These are phyloP conservation scores for Nettapus auritus DNA, from an alignment of 2,113 vertebrate genomes.

Conservation along the genomic window DNA sequence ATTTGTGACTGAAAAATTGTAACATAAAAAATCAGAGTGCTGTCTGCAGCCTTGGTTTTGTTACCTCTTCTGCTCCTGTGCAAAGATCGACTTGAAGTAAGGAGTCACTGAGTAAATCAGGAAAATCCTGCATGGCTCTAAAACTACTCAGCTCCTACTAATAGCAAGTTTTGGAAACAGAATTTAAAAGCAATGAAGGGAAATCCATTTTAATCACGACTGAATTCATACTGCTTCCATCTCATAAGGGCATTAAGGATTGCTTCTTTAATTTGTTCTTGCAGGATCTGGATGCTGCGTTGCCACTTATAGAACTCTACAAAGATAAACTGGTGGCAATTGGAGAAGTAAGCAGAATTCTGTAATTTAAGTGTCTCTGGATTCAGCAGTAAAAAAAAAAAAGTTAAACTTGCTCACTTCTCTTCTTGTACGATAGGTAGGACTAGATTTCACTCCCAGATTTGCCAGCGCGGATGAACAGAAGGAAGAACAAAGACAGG, in stretches of 20 bases:
- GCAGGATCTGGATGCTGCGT: slow-evolving; percentile 90
- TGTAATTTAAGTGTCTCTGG: background rate
- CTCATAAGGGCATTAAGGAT: background rate
- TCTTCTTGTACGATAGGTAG: slow-evolving; percentile 80
- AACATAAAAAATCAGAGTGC: background rate
- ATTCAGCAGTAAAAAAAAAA: background rate
- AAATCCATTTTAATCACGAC: background rate
- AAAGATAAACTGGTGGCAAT: slow-evolving; percentile 89
- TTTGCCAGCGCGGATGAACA: slow-evolving; percentile 82
- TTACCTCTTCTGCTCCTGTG: background rate
- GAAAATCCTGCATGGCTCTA: background rate
- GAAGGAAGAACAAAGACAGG: slow-evolving; percentile 90
- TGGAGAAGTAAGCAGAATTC: slow-evolving; percentile 86
- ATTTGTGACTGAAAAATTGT: background rate
- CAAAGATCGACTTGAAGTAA: background rate
- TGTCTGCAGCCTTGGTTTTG: background rate
- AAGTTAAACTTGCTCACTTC: background rate
- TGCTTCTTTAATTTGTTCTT: background rate
- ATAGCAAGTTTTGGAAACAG: background rate
- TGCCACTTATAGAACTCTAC: slow-evolving; percentile 90
- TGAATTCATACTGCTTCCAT: background rate
- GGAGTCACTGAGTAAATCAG: background rate
- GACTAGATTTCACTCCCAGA: slow-evolving; percentile 95
- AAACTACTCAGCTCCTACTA: accelerated
- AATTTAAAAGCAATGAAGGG: background rate